phyloP scores from a whole-genome alignment of 2,113 vertebrate species.

The Syngnathoides biaculeatus region DNA sequence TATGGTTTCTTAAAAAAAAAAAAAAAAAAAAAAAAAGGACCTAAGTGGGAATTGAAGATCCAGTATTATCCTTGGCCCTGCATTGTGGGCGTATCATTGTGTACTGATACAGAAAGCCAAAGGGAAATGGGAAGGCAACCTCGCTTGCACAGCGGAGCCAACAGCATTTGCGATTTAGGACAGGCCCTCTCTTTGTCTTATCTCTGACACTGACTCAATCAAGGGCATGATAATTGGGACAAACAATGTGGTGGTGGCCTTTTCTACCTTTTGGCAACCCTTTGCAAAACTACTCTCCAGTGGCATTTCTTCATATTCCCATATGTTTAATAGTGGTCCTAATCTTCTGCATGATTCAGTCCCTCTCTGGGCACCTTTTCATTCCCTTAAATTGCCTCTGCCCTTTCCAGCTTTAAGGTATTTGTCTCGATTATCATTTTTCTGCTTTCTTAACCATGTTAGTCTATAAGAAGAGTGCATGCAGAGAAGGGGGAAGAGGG shows the following conservation, averaged over 20 bases:
- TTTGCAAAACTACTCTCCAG: constrained; percentile 43
- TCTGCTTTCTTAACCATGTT: constrained; percentile 14
- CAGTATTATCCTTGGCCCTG: constrained; percentile 57
- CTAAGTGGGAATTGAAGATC: constrained; percentile 47
- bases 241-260: constrained; percentile 50
- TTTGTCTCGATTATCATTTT: constrained; percentile 20
- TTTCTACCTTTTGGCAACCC: constrained; percentile 45
- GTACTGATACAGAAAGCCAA: constrained; percentile 57
- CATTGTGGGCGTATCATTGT: constrained; percentile 74
- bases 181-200: constrained; percentile 34
- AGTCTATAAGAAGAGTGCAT: constrained; percentile 40
- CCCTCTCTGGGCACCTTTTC: neutral
- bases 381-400: constrained; percentile 19
- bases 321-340: neutral
- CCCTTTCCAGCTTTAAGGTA: constrained; percentile 8
- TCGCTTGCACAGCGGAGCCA: constrained; percentile 41
- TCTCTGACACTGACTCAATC: constrained; percentile 59
- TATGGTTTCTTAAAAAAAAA: constrained; percentile 13
- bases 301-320: constrained; percentile 41
- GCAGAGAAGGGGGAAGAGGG: constrained; percentile 43
- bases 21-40: constrained; percentile 43
- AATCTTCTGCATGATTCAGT: neutral
- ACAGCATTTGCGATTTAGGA: constrained; percentile 51
- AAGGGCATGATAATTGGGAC: constrained; percentile 57
- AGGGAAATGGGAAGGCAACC: constrained; percentile 39